Evolutionary conservation across 1,140 invertebrate genomes (phyloP), one percentile per base, ranked within the genome.

Genomic region (Polypedilum pembai): DNA sequence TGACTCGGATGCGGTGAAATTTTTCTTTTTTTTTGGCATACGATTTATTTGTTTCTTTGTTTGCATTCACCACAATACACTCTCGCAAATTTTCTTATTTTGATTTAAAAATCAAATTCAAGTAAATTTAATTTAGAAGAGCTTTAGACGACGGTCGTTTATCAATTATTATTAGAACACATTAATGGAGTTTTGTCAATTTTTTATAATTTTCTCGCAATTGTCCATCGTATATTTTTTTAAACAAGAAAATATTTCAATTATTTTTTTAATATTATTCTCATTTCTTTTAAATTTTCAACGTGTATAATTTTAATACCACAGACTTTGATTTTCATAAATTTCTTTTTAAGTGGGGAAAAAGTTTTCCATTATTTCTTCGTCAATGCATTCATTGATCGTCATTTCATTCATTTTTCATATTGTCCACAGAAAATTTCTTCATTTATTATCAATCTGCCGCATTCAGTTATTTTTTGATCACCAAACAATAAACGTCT

Each of bases 311-410:
- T 69, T 18, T 56, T 56, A 33, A 18, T 18, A 69, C 65, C 65
- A 69, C 65, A 69, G 65, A 69, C 65, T 56, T 56, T 56, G 45
- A 56, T 69, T 69, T 69, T 69, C 65, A 20, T 69, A 56, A 56
- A 17, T 56, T 15, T 56, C n/a, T 20, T 69, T 69, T 21, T 69
- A 8, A 20, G 2, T 21, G n/a, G 8, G 17, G 20, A 69, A 21
- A 56, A 56, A 56, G 3, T 56, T 15, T 17, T 56, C 20, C 65
- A n/a, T 20, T 18, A 8, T 18, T 18, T 20, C 17, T 20, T 69
- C 12, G 7, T 21, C 8, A 18, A 69, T 21, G 20, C 65, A 69
- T 3, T 20, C 65, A 18, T 33, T 33, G 24, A 33, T 33, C 65
- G 20, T 10, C 17, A 69, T 20, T 8, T 18, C 17, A 15, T 56